phyloP scores from a whole-genome alignment of 2,797 vertebrate species.

The Melanogrammus aeglefinus region DNA sequence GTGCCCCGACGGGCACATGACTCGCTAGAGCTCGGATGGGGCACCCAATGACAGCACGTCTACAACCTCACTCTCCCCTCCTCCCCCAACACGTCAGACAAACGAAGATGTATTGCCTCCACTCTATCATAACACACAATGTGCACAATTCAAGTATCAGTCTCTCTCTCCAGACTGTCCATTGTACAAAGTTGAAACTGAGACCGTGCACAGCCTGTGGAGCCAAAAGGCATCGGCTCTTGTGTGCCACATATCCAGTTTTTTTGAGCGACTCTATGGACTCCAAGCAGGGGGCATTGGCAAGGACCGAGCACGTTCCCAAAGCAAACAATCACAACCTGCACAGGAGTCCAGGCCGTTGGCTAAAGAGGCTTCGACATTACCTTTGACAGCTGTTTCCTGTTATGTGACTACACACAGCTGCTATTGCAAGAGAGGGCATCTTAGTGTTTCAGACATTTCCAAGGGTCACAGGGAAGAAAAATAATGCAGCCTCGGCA shows the following conservation, averaged over 20 bases:
- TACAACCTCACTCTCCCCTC: neutral
- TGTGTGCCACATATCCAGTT: neutral
- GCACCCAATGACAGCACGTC: neutral
- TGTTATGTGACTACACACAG: slow-evolving; percentile 81
- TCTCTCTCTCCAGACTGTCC: neutral
- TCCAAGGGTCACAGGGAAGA: slow-evolving; percentile 78
- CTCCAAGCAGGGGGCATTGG: slow-evolving; percentile 46
- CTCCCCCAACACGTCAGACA: neutral
- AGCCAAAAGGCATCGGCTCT: neutral
- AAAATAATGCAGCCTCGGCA: slow-evolving; percentile 83
- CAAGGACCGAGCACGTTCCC: slow-evolving; percentile 54
- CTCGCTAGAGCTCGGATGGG: neutral
- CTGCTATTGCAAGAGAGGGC: slow-evolving; percentile 76
- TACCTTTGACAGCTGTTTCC: slow-evolving; percentile 81
- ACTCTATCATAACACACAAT: neutral
- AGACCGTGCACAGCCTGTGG: neutral
- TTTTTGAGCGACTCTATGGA: slow-evolving; percentile 51
- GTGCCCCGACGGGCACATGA: neutral
- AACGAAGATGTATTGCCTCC: neutral
- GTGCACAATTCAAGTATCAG: neutral
- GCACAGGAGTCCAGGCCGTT: slow-evolving; percentile 56
- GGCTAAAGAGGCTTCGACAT: slow-evolving; percentile 52
- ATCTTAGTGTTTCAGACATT: slow-evolving; percentile 75
- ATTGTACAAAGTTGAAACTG: neutral
- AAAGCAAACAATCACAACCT: slow-evolving; percentile 71